A percentile compares a stretch with the other conserved stretches of the same genome.
phyloP scores from a whole-genome alignment of 2,888 invertebrate genomes.

The Heteromurus nitidus region DNA sequence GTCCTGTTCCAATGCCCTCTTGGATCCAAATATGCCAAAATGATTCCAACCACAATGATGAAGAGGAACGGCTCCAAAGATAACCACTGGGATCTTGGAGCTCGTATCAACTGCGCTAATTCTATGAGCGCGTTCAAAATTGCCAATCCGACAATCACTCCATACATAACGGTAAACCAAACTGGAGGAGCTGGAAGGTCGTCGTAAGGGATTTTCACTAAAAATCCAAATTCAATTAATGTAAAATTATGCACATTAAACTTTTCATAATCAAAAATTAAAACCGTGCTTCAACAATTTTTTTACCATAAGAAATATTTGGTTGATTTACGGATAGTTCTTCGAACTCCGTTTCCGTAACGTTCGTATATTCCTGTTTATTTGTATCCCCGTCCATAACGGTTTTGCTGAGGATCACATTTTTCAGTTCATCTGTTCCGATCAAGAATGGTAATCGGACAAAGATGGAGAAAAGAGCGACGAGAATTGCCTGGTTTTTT shows the following conservation, averaged over 20 bases:
- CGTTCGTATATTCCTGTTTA: background rate
- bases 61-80: constrained; percentile 92
- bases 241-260: too few species aligned
- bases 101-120: constrained; percentile 76
- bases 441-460: constrained; percentile 75
- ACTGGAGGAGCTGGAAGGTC: background rate
- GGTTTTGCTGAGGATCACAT: background rate
- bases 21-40: constrained; percentile 75
- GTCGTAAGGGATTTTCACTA: too few species aligned
- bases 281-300: background rate
- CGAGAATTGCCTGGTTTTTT: constrained; percentile 83
- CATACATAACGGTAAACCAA: background rate
- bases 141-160: constrained; percentile 17
- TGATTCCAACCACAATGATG: constrained; percentile 84
- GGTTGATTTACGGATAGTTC: background rate
- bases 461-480: constrained; percentile 83
- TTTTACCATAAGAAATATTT: background rate
- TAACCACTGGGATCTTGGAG: constrained; percentile 82
- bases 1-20: constrained; percentile 64
- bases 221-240: background rate
- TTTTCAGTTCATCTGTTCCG: background rate
- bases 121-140: background rate
- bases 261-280: too few species aligned
- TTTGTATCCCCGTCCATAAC: background rate
- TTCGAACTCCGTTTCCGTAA: background rate